Evolutionary conservation across 2,888 invertebrate species (phyloP).

Genomic region (Cephus pulcher): DNA sequence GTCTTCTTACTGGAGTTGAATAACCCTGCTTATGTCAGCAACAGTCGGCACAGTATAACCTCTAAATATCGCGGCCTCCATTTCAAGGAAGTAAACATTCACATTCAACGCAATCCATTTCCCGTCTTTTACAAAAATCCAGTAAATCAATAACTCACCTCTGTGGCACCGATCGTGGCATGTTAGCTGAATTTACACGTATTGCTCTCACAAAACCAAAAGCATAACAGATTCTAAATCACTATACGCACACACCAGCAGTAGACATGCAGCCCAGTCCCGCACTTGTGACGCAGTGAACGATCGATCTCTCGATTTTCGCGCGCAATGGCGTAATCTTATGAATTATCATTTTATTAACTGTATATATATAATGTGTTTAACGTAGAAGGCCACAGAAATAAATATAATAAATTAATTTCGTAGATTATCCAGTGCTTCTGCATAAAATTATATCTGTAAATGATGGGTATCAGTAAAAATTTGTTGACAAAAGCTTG

Average conservation of each 20-base stretch:
- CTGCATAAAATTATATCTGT: neutral
- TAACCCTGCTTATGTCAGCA: neutral
- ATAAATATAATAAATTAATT: neutral
- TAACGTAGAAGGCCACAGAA: neutral
- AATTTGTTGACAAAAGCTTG: neutral
- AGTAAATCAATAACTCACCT: slow-evolving; percentile 41
- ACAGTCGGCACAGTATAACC: slow-evolving; percentile 47
- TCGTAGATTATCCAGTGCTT: neutral
- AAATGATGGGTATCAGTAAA: neutral
- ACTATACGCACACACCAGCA: slow-evolving; percentile 31
- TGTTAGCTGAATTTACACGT: slow-evolving; percentile 31
- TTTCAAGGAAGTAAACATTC: slow-evolving; percentile 17
- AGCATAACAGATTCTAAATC: slow-evolving; percentile 30
- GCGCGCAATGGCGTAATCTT: slow-evolving; percentile 14
- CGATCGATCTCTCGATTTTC: slow-evolving; percentile 41
- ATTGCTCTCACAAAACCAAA: slow-evolving; percentile 29
- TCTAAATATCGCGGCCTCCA: slow-evolving; percentile 32
- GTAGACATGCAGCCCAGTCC: slow-evolving; percentile 22
- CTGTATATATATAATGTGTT: neutral
- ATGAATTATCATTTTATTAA: neutral
- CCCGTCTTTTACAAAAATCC: neutral
- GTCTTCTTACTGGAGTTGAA: too few species aligned
- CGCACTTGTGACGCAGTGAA: slow-evolving; percentile 26
- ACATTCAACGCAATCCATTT: neutral
- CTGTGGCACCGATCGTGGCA: slow-evolving; percentile 48